Conservation (phyloP, 2,797 vertebrate species). For the Picus viridis region DNA sequence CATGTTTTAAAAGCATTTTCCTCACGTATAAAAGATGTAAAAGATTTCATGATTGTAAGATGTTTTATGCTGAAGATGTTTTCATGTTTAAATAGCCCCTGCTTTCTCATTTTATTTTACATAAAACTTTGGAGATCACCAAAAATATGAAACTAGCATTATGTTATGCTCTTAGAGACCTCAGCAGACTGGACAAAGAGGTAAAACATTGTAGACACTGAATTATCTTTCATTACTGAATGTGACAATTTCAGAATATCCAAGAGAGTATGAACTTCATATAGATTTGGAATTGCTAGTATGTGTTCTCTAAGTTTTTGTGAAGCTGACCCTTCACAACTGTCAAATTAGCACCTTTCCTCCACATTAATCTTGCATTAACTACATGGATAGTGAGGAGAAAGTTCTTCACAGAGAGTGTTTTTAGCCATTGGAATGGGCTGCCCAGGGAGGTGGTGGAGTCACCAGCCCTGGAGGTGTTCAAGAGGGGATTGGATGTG, state of each 20-base stretch:
- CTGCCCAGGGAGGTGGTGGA: too few species aligned
- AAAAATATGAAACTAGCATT: neutral
- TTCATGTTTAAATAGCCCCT: constrained; percentile 14
- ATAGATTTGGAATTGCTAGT: neutral
- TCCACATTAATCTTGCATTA: neutral
- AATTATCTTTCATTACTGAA: constrained; percentile 4
- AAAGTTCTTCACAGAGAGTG: too few species aligned
- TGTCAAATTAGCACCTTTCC: neutral
- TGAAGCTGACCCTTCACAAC: neutral
- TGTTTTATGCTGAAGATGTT: neutral
- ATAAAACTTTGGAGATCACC: neutral
- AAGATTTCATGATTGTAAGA: neutral
- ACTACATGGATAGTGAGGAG: neutral
- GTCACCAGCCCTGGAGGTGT: too few species aligned
- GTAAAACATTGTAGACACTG: neutral
- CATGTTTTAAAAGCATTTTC: constrained; percentile 29
- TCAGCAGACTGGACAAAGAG: neutral
- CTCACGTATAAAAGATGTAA: constrained; percentile 19
- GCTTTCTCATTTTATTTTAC: neutral
- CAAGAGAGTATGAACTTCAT: neutral
- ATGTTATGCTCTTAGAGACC: neutral
- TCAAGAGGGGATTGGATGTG: too few species aligned
- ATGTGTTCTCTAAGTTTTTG: neutral
- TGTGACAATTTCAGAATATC: neutral
- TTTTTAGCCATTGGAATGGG: too few species aligned